A percentile compares a stretch with the other conserved stretches of the same genome.
Evolutionary conservation across 2,797 vertebrate species (phyloP).

Genomic region (Cirrhinus molitorella): DNA sequence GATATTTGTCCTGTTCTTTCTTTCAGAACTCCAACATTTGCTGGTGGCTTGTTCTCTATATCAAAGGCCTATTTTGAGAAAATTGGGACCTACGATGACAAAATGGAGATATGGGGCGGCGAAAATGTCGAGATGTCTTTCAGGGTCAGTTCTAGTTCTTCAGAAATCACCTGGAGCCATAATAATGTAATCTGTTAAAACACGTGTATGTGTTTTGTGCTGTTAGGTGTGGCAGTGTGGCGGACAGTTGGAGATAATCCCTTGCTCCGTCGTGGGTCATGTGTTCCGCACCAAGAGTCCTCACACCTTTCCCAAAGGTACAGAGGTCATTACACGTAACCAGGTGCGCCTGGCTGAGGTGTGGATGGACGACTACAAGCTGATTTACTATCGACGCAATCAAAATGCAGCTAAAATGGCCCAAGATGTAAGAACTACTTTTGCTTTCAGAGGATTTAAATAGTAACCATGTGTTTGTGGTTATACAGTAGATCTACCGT

Average conservation of each 20-base stretch:
- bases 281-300: constrained; percentile 97
- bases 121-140: constrained; percentile 99
- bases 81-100: constrained; percentile 94
- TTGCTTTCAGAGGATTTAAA: background rate
- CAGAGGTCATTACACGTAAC: constrained; percentile 92
- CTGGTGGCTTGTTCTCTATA: constrained; percentile 95
- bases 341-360: constrained; percentile 95
- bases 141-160: constrained; percentile 82
- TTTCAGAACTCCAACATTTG: constrained; percentile 90
- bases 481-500: background rate
- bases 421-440: constrained; percentile 78
- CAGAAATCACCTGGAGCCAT: background rate
- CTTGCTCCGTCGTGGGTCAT: constrained; percentile 96
- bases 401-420: constrained; percentile 86
- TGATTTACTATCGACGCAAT: constrained; percentile 91
- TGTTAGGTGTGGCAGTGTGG: constrained; percentile 96
- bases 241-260: constrained; percentile 93
- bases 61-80: constrained; percentile 93
- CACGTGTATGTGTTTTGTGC: constrained; percentile 10
- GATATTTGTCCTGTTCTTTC: background rate
- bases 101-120: constrained; percentile 99
- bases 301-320: constrained; percentile 95
- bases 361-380: constrained; percentile 95
- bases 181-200: background rate
- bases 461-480: background rate